Evolutionary conservation across 2,797 vertebrate genomes (phyloP).

Genomic region (Masticophis lateralis): DNA sequence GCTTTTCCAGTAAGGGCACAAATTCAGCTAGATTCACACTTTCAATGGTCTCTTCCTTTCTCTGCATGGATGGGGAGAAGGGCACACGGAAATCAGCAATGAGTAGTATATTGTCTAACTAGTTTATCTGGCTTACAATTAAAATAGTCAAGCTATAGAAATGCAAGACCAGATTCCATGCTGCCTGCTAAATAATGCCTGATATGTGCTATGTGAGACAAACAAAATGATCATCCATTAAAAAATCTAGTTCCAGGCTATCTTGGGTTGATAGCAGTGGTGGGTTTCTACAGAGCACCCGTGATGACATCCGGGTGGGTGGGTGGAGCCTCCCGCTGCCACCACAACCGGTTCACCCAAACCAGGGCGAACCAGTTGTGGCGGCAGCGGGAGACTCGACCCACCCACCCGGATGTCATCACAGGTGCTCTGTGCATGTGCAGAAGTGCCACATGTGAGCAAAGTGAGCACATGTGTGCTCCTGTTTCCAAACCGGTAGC

Average conservation of each 20-base stretch:
- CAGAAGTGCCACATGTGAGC: too few relatives aligned
- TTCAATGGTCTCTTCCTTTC: background rate
- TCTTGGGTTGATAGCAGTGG: background rate
- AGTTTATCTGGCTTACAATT: background rate
- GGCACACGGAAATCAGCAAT: background rate
- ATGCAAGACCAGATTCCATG: background rate
- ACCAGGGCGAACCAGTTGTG: too few relatives aligned
- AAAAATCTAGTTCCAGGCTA: background rate
- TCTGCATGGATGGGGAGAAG: background rate
- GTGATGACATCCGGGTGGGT: too few relatives aligned
- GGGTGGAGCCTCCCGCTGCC: too few relatives aligned
- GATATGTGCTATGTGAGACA: background rate
- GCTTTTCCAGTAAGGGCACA: background rate
- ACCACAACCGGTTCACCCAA: too few relatives aligned
- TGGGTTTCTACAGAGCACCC: too few relatives aligned
- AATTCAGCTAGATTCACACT: background rate
- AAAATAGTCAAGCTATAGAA: background rate
- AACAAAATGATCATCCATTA: background rate
- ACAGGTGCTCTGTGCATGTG: too few relatives aligned
- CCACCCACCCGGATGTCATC: too few relatives aligned
- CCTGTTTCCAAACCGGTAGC: too few relatives aligned
- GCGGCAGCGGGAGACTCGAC: too few relatives aligned
- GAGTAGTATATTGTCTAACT: background rate
- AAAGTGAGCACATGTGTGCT: too few relatives aligned
- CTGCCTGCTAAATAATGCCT: background rate